Conservation (phyloP, 1,140 invertebrate genomes). For the Homarus americanus region DNA sequence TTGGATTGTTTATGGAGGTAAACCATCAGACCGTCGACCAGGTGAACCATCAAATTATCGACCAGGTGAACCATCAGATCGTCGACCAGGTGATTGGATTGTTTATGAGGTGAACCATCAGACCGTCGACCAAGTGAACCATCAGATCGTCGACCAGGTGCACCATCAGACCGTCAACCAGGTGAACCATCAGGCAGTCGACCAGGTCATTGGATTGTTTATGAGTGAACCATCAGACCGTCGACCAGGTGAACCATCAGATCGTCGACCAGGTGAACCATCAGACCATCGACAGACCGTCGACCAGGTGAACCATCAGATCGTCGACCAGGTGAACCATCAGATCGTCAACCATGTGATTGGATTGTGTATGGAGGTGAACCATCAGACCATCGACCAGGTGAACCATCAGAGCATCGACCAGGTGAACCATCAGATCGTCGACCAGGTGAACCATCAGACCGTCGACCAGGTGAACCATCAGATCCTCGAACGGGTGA, state of each 20-base stretch:
- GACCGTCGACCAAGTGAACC: slow-evolving; percentile 35
- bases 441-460: slow-evolving; percentile 32
- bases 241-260: slow-evolving; percentile 6
- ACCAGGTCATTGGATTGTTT: background rate
- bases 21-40: slow-evolving; percentile 11
- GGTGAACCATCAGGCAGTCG: slow-evolving; percentile 24
- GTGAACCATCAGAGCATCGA: slow-evolving; percentile 38
- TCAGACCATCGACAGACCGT: background rate
- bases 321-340: slow-evolving; percentile 27
- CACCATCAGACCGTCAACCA: slow-evolving; percentile 1
- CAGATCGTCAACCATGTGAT: slow-evolving; percentile 20
- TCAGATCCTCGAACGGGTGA: slow-evolving; percentile 12
- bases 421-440: slow-evolving; percentile 36
- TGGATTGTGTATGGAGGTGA: background rate
- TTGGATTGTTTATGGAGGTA: background rate
- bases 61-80: slow-evolving; percentile 33
- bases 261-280: slow-evolving; percentile 10
- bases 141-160: slow-evolving; percentile 29
- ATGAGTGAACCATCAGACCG: background rate
- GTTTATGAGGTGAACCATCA: slow-evolving; percentile 12
- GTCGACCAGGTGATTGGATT: slow-evolving; percentile 15
- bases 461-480: slow-evolving; percentile 18
- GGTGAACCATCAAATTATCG: slow-evolving; percentile 20
- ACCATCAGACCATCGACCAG: slow-evolving; percentile 26
- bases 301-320: slow-evolving; percentile 17